Percentiles rank a stretch among this genome's conserved stretches.
Conservation (phyloP, 2,797 vertebrate genomes). For the Alca torda region DNA sequence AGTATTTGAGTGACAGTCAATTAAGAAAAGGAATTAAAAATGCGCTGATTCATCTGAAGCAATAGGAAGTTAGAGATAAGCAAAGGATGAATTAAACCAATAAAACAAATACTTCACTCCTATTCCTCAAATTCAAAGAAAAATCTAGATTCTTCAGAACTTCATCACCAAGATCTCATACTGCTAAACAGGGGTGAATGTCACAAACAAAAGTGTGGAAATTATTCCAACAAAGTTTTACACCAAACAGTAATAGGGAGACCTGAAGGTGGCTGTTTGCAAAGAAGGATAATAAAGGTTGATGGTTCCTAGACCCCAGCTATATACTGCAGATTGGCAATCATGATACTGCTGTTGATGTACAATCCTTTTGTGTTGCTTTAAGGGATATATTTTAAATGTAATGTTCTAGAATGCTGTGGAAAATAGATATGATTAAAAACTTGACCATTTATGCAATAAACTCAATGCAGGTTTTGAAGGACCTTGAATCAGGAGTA, state of each 20-base stretch:
- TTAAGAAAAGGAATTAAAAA: not conserved
- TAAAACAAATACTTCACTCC: not conserved
- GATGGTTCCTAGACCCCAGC: not conserved
- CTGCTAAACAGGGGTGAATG: not conserved
- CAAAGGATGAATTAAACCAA: not conserved
- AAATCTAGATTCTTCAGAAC: not conserved
- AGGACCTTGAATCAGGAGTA: not conserved
- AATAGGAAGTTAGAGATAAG: not conserved
- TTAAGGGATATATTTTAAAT: not conserved
- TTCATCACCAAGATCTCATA: not conserved
- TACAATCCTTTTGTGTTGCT: not conserved
- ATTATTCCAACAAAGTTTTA: not conserved
- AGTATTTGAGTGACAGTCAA: not conserved
- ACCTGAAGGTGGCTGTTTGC: not conserved
- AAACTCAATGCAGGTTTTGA: not conserved
- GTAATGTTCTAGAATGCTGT: not conserved
- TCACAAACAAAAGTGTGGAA: not conserved
- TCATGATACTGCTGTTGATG: not conserved
- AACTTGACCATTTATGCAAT: not conserved
- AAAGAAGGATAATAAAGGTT: not conserved
- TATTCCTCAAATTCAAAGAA: not conserved
- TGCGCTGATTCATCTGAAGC: not conserved
- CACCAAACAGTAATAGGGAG: not conserved
- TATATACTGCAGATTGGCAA: not conserved
- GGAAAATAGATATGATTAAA: not conserved